Evolutionary conservation across 2,797 vertebrate genomes (phyloP), one percentile per base, ranked within the genome.

Genomic region (Notoglanidium macrostoma): DNA sequence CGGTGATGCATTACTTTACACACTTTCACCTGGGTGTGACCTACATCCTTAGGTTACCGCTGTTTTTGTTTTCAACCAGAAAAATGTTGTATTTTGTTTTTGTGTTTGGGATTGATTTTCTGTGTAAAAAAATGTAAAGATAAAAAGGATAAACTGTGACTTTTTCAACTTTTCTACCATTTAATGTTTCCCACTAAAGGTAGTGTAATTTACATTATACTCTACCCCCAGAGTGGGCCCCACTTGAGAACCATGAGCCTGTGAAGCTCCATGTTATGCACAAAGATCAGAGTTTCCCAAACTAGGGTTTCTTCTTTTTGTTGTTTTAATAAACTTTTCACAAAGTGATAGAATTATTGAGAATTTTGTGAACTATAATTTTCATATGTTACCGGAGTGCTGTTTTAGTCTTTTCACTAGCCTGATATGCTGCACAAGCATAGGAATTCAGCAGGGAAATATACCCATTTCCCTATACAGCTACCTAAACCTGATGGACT

Each of bases 1-100:
- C 23, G 54, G 46, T 89, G 84, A 88, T 7, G 14, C 40, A 40
- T 40, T 40, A 40, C 40, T 67, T 82, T n/a, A 40, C 40, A 40
- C 76, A n/a, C n/a, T 65, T 51, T 70, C 32, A 74, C 44, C 21
- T 11, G n/a, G 29, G n/a, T 46, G 4, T 54, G 10, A 51, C 46
- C n/a, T 35, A 8, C 5, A 35, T 23, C 21, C 19, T 68, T 1
- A 68, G n/a, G 26, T 51, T 51, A 46, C 79, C 19, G 46, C 54
- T 68, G 8, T 61, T 12, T 68, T 35, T 83, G 19, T 23, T 68
- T 51, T 46, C 35, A 21, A 8, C 17, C 6, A 40, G 40, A 40
- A 40, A 40, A 40, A 40, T 40, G 49, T 23, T 29, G 35, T 73
- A 40, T 80, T 44, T 21, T 12, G 15, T 67, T 14, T 82, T 35